Evolutionary conservation across 2,888 invertebrate species (phyloP), one percentile per base, ranked within the genome.

Genomic region (Prenolepis imparis): DNA sequence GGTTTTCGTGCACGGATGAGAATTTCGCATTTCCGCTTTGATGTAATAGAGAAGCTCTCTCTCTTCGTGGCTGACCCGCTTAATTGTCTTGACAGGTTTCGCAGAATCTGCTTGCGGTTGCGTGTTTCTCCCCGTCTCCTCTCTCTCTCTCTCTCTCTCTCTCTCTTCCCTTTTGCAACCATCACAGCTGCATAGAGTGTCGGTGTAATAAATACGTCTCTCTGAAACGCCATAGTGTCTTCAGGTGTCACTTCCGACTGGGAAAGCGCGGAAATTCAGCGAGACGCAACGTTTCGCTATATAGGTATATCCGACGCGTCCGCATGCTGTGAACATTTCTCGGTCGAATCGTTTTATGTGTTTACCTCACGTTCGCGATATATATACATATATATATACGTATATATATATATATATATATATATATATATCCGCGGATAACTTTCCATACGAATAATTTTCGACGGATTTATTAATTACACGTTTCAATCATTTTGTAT

Each of bases 171-270:
- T 63, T 48, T 44, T 61, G 89, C 87, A 81, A 64, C 67, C 44
- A 66, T n/a, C 59, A 21, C 52, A 61, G 64, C 48, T 21, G 28
- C 41, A 78, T 78, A 70, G 74, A 81, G 74, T 84, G 85, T 86
- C 88, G 77, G 57, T 63, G 85, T 86, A 90, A 88, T 89, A 90
- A 89, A 89, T 89, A 90, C 85, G 73, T 82, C 85, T 82, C 85
- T 74, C 82, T 61, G 64, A 86, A 82, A 82, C 77, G 80, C 48
- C 85, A 73, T 57, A 52, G 66, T 67, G 64, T 82, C 84, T 75
- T 80, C 28, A 64, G 39, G 61, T 77, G 81, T 64, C 28, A 68
- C 73, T 72, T 75, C 70, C 66, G 41, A 39, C 52, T 39, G 72
- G 32, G 52, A 59, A 55, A 44, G 73, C 36, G 57, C 74, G 28